Percentiles rank a stretch among this genome's conserved stretches.
These are phyloP conservation scores for Trichogramma dendrolimi DNA, from an alignment of 2,888 invertebrate species.

Conservation along the genomic window DNA sequence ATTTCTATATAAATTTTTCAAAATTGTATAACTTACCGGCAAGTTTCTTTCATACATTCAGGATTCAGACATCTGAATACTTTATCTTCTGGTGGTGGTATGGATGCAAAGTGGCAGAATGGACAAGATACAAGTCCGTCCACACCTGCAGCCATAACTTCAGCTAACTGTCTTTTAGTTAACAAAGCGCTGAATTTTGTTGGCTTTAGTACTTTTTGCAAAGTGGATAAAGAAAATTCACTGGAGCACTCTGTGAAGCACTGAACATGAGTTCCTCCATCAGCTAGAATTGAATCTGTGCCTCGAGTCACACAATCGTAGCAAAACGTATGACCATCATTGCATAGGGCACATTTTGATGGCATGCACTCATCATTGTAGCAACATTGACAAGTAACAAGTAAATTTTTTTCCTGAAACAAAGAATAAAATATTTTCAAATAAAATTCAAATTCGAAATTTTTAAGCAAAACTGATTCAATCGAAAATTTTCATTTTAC, in stretches of 20 bases:
- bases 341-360: slow-evolving; percentile 47
- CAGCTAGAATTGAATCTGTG: slow-evolving; percentile 50
- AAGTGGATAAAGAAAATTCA: slow-evolving; percentile 44
- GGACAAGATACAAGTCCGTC: slow-evolving; percentile 59
- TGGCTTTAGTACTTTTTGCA: slow-evolving; percentile 50
- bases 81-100: slow-evolving; percentile 51
- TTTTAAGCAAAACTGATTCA: neutral
- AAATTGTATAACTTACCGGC: slow-evolving; percentile 44
- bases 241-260: slow-evolving; percentile 51
- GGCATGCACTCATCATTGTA: slow-evolving; percentile 56
- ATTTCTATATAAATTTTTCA: neutral
- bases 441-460: neutral
- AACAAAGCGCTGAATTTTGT: slow-evolving; percentile 54
- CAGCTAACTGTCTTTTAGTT: slow-evolving; percentile 55
- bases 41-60: slow-evolving; percentile 59
- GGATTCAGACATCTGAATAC: slow-evolving; percentile 58
- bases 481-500: slow-evolving; percentile 28
- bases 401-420: slow-evolving; percentile 32
- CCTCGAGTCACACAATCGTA: slow-evolving; percentile 49
- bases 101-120: slow-evolving; percentile 59
- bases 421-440: slow-evolving; percentile 13
- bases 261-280: slow-evolving; percentile 50
- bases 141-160: slow-evolving; percentile 56
- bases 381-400: slow-evolving; percentile 57
- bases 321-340: slow-evolving; percentile 53